Conservation (phyloP, 2,797 vertebrate genomes). For the Dermochelys coriacea region DNA sequence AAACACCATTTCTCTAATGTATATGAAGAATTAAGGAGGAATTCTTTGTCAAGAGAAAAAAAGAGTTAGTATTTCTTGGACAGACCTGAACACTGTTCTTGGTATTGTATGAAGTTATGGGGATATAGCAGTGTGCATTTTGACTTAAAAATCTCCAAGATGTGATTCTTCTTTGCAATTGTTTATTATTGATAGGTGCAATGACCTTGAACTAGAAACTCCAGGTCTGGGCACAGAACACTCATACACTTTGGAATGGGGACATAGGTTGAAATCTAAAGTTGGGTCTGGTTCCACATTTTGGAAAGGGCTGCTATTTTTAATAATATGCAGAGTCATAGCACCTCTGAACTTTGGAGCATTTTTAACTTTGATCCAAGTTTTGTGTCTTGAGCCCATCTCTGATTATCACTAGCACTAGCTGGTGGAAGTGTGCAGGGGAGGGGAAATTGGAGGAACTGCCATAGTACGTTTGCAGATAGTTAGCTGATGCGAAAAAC, state of each 20-base stretch:
- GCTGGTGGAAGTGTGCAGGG: neutral
- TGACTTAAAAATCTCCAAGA: neutral
- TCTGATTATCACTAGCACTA: neutral
- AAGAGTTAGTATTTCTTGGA: neutral
- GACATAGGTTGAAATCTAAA: neutral
- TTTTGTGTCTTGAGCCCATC: neutral
- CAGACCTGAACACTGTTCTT: neutral
- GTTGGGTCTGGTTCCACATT: neutral
- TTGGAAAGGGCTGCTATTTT: neutral
- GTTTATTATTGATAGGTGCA: neutral
- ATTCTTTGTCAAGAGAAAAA: neutral
- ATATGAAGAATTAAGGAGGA: neutral
- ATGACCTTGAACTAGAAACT: neutral
- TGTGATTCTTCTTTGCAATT: rapidly evolving
- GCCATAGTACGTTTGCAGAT: neutral
- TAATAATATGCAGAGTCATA: neutral
- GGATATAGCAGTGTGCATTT: neutral
- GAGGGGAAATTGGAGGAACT: neutral
- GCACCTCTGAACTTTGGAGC: neutral
- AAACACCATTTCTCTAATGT: neutral
- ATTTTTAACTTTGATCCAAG: neutral
- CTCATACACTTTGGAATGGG: rapidly evolving
- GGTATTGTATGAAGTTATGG: neutral
- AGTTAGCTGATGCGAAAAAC: neutral
- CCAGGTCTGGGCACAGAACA: rapidly evolving